Conservation (phyloP, 1,140 invertebrate species). For the Drosophila albomicans region DNA sequence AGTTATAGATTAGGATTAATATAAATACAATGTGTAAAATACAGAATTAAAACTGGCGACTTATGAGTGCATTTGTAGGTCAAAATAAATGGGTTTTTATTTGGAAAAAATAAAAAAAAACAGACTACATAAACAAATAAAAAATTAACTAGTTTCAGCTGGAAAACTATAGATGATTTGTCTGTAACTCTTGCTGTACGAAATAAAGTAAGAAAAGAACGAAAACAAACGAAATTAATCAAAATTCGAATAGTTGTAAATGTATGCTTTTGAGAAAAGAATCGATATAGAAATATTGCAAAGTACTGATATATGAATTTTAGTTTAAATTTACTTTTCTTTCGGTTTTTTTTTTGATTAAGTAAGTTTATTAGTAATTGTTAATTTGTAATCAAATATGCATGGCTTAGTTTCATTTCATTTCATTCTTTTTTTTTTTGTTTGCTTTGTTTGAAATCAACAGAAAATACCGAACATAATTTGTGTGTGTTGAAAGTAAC, state of each 20-base stretch:
- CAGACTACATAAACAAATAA: conserved; percentile 16
- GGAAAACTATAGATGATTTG: conserved; percentile 61
- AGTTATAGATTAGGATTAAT: conserved; percentile 21
- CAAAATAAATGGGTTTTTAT: conserved; percentile 27
- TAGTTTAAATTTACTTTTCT: conserved; percentile 26
- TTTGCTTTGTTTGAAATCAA: conserved; percentile 8
- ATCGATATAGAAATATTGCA: not conserved
- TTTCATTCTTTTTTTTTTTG: conserved; percentile 1
- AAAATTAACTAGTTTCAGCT: conserved; percentile 35
- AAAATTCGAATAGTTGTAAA: conserved; percentile 18
- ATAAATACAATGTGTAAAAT: conserved; percentile 9
- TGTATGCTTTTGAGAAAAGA: conserved; percentile 17
- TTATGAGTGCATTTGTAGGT: conserved; percentile 5
- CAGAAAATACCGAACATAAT: conserved; percentile 34
- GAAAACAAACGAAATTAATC: conserved; percentile 41
- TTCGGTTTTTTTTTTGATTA: conserved; percentile 53
- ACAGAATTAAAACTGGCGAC: conserved; percentile 7
- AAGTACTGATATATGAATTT: conserved; percentile 19
- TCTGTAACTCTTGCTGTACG: conserved; percentile 65
- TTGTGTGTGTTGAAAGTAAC: conserved; percentile 32
- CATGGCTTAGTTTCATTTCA: conserved; percentile 12
- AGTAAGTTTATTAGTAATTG: conserved; percentile 69
- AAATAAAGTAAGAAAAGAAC: conserved; percentile 52
- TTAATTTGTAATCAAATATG: conserved; percentile 61
- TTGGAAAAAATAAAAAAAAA: conserved; percentile 20